phyloP scores from a whole-genome alignment of 2,888 invertebrate species.

The Lochmaea capreae region DNA sequence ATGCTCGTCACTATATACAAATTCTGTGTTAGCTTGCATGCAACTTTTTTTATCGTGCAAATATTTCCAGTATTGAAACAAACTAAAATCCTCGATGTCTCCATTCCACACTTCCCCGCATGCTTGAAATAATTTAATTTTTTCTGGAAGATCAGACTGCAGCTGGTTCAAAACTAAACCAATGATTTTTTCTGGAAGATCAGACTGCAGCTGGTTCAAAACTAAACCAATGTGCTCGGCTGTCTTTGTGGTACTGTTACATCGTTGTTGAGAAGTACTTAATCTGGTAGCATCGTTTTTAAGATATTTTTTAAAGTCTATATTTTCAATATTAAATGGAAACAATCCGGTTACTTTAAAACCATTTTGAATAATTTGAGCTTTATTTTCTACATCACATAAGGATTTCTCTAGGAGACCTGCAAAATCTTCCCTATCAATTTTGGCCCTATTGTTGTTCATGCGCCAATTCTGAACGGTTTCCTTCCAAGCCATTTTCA shows the following conservation, averaged over 20 bases:
- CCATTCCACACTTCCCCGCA: background rate
- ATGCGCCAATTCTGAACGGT: slow-evolving; percentile 24
- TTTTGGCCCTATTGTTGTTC: slow-evolving; percentile 23
- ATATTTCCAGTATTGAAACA: slow-evolving; percentile 10
- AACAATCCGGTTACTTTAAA: background rate
- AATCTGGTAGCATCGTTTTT: background rate
- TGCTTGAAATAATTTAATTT: too few species aligned
- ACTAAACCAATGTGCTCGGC: too few species aligned
- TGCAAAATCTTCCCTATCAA: slow-evolving; percentile 27
- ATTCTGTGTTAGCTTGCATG: too few species aligned
- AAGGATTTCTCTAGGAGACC: background rate
- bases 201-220: too few species aligned
- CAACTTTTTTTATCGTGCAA: slow-evolving; percentile 7
- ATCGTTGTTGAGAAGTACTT: too few species aligned
- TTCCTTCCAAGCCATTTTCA: slow-evolving; percentile 30
- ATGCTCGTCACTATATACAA: background rate
- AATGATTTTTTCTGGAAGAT: too few species aligned
- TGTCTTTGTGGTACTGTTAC: too few species aligned
- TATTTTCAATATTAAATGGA: background rate
- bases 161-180: too few species aligned
- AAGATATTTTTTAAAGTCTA: background rate
- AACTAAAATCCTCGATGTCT: slow-evolving; percentile 3
- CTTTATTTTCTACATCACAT: background rate
- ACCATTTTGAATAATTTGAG: background rate
- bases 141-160: too few species aligned